phyloP scores from a whole-genome alignment of 2,113 vertebrate genomes.

The Hiodon alosoides region DNA sequence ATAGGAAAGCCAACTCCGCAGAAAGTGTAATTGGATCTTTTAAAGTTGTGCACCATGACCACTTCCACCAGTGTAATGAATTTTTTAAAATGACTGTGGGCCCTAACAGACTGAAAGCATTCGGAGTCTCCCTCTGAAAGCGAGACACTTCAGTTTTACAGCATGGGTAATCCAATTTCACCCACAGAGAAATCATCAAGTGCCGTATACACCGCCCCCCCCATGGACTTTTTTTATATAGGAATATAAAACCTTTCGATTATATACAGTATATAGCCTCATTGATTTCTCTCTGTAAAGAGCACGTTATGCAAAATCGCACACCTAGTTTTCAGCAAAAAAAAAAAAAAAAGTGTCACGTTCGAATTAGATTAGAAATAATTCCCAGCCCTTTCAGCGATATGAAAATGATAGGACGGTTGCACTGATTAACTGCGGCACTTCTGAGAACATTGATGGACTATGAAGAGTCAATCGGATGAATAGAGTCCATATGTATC shows the following conservation, averaged over 20 bases:
- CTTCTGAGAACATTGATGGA: constrained; percentile 39
- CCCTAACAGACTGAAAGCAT: constrained; percentile 12
- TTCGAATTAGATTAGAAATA: constrained; percentile 4
- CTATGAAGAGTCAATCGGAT: constrained; percentile 54
- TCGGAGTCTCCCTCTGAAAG: constrained; percentile 24
- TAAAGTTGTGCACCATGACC: constrained; percentile 54
- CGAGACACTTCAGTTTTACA: constrained; percentile 47
- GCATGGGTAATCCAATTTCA: constrained; percentile 55
- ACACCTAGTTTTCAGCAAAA: constrained; percentile 6
- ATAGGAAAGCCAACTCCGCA: constrained; percentile 38
- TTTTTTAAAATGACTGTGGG: constrained; percentile 46
- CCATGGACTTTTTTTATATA: constrained; percentile 45
- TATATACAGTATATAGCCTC: constrained; percentile 47
- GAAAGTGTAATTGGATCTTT: constrained; percentile 59
- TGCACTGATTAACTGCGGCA: constrained; percentile 49
- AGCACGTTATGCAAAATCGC: constrained; percentile 8
- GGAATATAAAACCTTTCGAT: constrained; percentile 48
- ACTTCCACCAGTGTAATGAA: constrained; percentile 54
- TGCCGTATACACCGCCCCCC: constrained; percentile 45
- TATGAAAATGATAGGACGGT: constrained; percentile 44
- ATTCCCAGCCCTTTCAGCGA: neutral
- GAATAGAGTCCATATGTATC: constrained; percentile 49
- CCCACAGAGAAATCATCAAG: constrained; percentile 51
- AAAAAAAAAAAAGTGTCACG: neutral
- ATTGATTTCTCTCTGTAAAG: constrained; percentile 45